A percentile compares a stretch with the other conserved stretches of the same genome.
phyloP scores from a whole-genome alignment of 1,140 invertebrate genomes.

The Propsilocerus akamusi region DNA sequence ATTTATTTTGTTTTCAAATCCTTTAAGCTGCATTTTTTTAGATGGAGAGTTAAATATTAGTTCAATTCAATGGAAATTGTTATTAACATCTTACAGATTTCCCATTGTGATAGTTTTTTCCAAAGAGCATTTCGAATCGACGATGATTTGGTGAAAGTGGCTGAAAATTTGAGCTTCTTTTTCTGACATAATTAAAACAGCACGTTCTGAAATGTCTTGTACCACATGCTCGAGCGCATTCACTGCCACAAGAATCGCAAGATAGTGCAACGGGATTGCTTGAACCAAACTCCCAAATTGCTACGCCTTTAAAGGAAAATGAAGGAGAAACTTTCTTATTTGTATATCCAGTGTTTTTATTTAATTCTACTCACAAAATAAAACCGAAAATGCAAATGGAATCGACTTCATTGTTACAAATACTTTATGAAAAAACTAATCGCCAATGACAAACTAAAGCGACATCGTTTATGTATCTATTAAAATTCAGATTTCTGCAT shows the following conservation, averaged over 20 bases:
- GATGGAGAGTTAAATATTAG: too few relatives aligned
- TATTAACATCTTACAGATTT: too few relatives aligned
- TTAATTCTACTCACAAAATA: too few relatives aligned
- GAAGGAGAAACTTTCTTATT: too few relatives aligned
- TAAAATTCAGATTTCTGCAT: too few relatives aligned
- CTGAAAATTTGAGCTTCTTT: background rate
- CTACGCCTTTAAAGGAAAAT: background rate
- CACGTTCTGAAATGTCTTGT: slow-evolving; percentile 25
- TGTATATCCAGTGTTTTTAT: too few relatives aligned
- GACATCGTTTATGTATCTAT: too few relatives aligned
- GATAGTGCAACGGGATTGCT: slow-evolving; percentile 13
- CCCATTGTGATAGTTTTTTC: too few relatives aligned
- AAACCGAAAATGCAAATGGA: background rate
- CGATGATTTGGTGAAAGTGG: background rate
- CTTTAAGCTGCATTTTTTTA: too few relatives aligned
- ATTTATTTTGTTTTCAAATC: too few relatives aligned
- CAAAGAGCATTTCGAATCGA: background rate
- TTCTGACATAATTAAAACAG: slow-evolving; percentile 26
- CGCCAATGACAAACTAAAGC: too few relatives aligned
- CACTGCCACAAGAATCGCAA: slow-evolving; percentile 25
- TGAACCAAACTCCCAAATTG: background rate
- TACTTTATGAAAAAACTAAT: background rate
- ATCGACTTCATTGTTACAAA: background rate
- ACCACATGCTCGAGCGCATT: slow-evolving; percentile 25
- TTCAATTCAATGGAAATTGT: too few relatives aligned